phyloP scores from a whole-genome alignment of 2,797 vertebrate species.

The Coilia nasus region DNA sequence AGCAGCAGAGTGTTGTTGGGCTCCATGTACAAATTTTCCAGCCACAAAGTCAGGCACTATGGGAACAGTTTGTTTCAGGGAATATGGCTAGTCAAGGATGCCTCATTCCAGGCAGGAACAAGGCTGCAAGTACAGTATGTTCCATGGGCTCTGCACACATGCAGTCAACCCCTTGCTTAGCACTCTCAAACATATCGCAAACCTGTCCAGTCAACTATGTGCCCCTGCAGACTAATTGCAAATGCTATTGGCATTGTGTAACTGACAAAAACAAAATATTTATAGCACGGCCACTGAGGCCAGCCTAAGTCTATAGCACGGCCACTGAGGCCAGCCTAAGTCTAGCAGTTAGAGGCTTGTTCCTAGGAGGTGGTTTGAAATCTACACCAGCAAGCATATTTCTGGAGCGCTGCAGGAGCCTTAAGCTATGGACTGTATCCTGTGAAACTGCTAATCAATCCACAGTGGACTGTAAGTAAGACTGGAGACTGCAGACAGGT shows the following conservation, averaged over 20 bases:
- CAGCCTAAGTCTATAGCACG: not conserved
- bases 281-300: not conserved
- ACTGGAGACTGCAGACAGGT: not conserved
- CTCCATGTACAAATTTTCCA: constrained; percentile 14
- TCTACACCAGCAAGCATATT: not conserved
- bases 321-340: not conserved
- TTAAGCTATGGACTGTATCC: not conserved
- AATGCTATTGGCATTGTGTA: not conserved
- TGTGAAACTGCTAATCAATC: not conserved
- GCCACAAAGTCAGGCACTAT: constrained; percentile 18
- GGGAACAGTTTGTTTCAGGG: not conserved
- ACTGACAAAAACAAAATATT: not conserved
- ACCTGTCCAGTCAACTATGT: not conserved
- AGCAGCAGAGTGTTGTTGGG: constrained; percentile 18
- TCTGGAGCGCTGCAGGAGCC: not conserved
- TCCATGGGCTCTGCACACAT: not conserved
- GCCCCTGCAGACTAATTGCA: not conserved
- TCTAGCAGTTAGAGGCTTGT: not conserved
- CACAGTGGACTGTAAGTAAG: not conserved
- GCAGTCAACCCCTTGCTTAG: no score
- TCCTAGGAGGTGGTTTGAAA: not conserved
- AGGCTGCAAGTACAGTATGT: constrained; percentile 3
- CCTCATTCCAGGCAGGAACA: constrained; percentile 15
- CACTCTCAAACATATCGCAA: constrained; percentile 4
- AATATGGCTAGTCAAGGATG: not conserved